Base-by-base conservation (phyloP, 2,797 vertebrate genomes). In the Sardinella longiceps region DNA sequence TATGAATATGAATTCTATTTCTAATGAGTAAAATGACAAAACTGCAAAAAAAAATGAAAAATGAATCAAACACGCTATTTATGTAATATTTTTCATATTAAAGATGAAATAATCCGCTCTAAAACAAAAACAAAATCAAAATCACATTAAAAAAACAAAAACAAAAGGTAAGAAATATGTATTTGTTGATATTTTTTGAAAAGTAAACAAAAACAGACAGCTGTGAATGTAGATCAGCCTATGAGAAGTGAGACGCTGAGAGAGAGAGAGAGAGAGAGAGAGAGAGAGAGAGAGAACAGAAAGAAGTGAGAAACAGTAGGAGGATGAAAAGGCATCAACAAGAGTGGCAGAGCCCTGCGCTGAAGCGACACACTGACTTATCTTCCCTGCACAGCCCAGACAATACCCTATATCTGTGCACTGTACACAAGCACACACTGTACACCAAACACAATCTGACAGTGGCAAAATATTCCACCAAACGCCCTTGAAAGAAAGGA, bases 401-500 rank as follows among this genome's bases (percentile, higher is more conserved):
- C 70, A 43, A 77, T 39, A 33, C 70, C 70, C 70, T 77, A 77
- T 77, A 77, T 77, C 70, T 39, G 70, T 43, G 70, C 33, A 77
- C 70, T 77, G 70, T 77, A 77, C 70, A 77, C 70, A 39, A 43
- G 37, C 20, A 20, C 53, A 48, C 83, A 66, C 77, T 80, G 70
- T 77, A 77, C 37, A 37, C 37, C 70, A 77, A 77, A 77, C 37
- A 7, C 70, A 77, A 77, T 77, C 70, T 43, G 70, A 77, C 70
- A 77, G 70, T 77, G 70, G 70, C 70, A 77, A 39, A 77, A 77
- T 20, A 77, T 43, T 77, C 15, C 15, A 20, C 70, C 2, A 39
- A 18, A 39, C 70, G 70, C 70, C 70, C 70, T 77, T 77, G 70
- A 39, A 77, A 77, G 20, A 77, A 77, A 77, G 70, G 70, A 77